phyloP scores from a whole-genome alignment of 1,140 invertebrate genomes.

The Eulimnadia texana region DNA sequence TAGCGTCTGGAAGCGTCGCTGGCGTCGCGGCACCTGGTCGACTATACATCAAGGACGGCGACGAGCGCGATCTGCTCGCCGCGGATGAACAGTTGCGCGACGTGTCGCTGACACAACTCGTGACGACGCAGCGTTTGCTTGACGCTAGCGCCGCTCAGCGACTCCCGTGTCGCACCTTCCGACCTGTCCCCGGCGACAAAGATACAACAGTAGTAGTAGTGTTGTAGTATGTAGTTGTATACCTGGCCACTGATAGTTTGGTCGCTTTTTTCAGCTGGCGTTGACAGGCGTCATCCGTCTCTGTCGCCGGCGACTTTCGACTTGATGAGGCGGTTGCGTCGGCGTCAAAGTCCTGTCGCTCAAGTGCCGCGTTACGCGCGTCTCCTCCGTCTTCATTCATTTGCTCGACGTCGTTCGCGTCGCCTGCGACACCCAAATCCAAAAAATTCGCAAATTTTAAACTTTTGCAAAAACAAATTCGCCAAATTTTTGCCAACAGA shows the following conservation, averaged over 20 bases:
- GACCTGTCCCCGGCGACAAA: too few species aligned
- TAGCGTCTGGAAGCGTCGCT: background rate
- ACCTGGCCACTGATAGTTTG: too few species aligned
- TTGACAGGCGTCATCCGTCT: background rate
- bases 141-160: background rate
- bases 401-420: background rate
- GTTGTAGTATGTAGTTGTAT: too few species aligned
- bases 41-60: slow-evolving; percentile 10
- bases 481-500: too few species aligned
- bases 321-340: background rate
- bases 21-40: background rate
- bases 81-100: slow-evolving; percentile 64
- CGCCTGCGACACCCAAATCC: background rate
- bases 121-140: slow-evolving; percentile 28
- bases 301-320: background rate
- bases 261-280: too few species aligned
- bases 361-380: background rate
- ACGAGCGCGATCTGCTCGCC: slow-evolving; percentile 69
- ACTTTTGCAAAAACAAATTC: too few species aligned
- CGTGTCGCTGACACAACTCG: slow-evolving; percentile 51
- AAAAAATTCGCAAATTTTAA: too few species aligned
- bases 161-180: too few species aligned
- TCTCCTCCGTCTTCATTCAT: background rate
- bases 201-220: too few species aligned
- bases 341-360: background rate